phyloP scores from a whole-genome alignment of 2,888 invertebrate genomes.

The Drosophila ustulata region DNA sequence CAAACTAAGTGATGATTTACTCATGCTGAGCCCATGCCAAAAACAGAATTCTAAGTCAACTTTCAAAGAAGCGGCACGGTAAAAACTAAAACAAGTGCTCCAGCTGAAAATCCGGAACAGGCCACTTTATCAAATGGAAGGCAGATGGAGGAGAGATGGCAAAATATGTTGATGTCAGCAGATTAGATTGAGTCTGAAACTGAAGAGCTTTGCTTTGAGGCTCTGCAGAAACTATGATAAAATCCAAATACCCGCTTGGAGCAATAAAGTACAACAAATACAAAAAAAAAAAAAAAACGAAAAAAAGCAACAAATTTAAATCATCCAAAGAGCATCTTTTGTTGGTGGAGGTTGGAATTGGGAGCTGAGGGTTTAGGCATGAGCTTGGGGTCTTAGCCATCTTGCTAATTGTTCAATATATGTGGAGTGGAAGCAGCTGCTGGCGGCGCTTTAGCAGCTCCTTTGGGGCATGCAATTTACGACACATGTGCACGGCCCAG shows the following conservation, averaged over 20 bases:
- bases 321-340: slow-evolving; percentile 24
- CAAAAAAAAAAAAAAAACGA: slow-evolving; percentile 5
- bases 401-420: slow-evolving; percentile 73
- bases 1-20: slow-evolving; percentile 3
- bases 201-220: slow-evolving; percentile 5
- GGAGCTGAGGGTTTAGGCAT: not conserved
- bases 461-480: slow-evolving; percentile 73
- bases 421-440: slow-evolving; percentile 31
- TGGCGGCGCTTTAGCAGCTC: slow-evolving; percentile 52
- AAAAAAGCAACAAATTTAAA: slow-evolving; percentile 30
- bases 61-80: not conserved
- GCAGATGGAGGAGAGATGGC: not conserved
- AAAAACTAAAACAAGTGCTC: not conserved
- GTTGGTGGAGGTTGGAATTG: not conserved
- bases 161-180: slow-evolving; percentile 4
- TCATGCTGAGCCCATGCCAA: not conserved
- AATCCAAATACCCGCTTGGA: slow-evolving; percentile 6
- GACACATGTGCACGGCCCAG: slow-evolving; percentile 61
- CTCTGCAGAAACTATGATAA: not conserved
- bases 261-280: slow-evolving; percentile 13
- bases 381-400: slow-evolving; percentile 28
- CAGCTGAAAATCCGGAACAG: not conserved
- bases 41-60: not conserved
- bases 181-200: slow-evolving; percentile 5
- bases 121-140: not conserved